These are phyloP conservation scores for Rhinoderma darwinii DNA, from an alignment of 2,113 vertebrate species.

Conservation along the genomic window DNA sequence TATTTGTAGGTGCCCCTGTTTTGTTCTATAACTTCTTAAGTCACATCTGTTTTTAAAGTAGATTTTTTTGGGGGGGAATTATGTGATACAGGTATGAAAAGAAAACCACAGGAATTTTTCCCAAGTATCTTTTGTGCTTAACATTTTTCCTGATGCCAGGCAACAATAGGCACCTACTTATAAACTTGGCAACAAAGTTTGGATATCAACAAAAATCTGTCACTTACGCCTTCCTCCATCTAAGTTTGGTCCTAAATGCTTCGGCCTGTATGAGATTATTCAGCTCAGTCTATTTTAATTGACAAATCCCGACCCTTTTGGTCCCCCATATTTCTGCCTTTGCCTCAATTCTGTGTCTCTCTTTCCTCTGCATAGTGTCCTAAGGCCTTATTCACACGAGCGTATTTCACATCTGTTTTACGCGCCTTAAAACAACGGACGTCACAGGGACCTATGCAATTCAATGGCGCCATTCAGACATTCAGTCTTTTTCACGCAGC, in stretches of 20 bases:
- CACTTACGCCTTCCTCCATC: neutral
- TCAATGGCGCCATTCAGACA: too few relatives aligned
- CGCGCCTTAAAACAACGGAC: too few relatives aligned
- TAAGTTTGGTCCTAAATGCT: neutral
- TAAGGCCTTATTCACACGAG: too few relatives aligned
- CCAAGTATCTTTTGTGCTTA: neutral
- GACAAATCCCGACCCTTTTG: neutral
- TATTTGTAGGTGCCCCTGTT: neutral
- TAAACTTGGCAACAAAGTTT: neutral
- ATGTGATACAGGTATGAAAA: neutral
- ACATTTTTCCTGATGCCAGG: neutral
- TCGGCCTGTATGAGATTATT: neutral
- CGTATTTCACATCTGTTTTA: too few relatives aligned
- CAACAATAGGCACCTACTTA: neutral
- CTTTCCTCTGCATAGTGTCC: too few relatives aligned
- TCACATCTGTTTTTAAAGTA: neutral
- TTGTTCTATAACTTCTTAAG: neutral
- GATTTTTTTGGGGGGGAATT: neutral
- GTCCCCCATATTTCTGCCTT: neutral
- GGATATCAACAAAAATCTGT: conserved; percentile 14
- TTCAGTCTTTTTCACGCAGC: too few relatives aligned
- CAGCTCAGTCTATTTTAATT: neutral
- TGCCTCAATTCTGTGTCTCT: neutral
- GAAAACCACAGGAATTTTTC: neutral
- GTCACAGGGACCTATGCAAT: too few relatives aligned